Percentiles rank a stretch among this genome's conserved stretches.
Evolutionary conservation across 2,888 invertebrate species (phyloP).

Genomic region (Dysmachus trigonus): DNA sequence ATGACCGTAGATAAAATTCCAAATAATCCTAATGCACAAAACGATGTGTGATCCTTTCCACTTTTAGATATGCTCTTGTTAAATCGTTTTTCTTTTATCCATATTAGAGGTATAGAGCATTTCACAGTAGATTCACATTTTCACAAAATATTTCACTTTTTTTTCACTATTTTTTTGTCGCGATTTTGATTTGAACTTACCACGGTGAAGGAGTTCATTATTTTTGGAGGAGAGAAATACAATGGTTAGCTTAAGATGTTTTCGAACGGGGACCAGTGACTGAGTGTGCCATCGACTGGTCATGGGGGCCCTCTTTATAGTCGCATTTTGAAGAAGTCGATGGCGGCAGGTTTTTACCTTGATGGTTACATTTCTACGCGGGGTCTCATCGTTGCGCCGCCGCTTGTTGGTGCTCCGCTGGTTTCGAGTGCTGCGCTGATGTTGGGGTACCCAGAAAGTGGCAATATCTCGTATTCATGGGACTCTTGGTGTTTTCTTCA

Average conservation of each 20-base stretch:
- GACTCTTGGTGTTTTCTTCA: conserved; percentile 10
- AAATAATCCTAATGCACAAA: neutral
- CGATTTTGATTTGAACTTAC: conserved; percentile 57
- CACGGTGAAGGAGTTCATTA: conserved; percentile 66
- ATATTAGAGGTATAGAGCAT: neutral
- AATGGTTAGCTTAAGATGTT: conserved; percentile 58
- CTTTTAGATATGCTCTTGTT: neutral
- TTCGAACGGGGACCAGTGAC: conserved; percentile 65
- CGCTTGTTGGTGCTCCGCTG: neutral
- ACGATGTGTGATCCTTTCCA: neutral
- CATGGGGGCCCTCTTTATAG: conserved; percentile 64
- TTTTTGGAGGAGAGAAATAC: conserved; percentile 54
- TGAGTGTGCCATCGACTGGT: conserved; percentile 61
- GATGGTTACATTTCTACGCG: neutral
- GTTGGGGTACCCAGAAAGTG: neutral
- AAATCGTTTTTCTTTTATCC: neutral
- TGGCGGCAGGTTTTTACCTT: conserved; percentile 2
- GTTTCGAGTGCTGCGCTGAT: neutral
- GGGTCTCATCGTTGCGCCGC: neutral
- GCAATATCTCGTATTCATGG: neutral
- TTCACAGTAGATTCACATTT: neutral
- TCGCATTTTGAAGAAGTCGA: conserved; percentile 49
- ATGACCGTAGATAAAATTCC: neutral
- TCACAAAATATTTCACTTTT: conserved; percentile 16
- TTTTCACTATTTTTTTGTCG: neutral